phyloP scores from a whole-genome alignment of 2,113 vertebrate genomes.

The Silurus glanis region DNA sequence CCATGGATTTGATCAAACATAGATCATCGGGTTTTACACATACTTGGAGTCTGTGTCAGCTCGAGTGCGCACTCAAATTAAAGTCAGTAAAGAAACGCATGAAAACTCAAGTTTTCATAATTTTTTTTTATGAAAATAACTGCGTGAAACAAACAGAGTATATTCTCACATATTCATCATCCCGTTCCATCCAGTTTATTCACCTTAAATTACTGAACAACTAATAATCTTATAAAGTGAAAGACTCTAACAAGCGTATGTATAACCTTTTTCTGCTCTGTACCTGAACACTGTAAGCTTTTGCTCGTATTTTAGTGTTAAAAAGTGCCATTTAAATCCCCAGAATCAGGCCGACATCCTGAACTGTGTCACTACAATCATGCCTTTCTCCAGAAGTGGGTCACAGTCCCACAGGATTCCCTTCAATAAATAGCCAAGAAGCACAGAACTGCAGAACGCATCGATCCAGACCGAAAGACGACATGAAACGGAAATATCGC shows the following conservation, averaged over 20 bases:
- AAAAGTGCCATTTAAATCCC: neutral
- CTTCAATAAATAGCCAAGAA: constrained; percentile 10
- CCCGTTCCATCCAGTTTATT: neutral
- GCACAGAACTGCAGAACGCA: neutral
- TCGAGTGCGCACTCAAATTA: neutral
- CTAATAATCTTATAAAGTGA: neutral
- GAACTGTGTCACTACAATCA: constrained; percentile 11
- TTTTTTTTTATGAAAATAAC: too few relatives aligned
- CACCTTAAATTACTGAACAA: neutral
- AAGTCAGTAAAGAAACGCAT: neutral
- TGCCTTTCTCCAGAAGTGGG: neutral
- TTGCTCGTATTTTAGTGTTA: neutral
- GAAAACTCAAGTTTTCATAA: neutral
- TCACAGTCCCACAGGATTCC: neutral
- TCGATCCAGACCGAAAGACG: neutral
- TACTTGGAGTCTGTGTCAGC: neutral
- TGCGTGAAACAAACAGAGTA: neutral
- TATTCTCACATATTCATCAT: neutral
- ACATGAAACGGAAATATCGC: neutral
- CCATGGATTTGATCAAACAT: neutral
- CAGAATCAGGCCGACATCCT: constrained; percentile 2
- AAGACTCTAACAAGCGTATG: neutral
- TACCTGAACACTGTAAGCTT: too few relatives aligned
- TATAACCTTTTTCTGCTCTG: neutral
- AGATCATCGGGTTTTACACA: neutral